Evolutionary conservation across 2,113 vertebrate species (phyloP).

Genomic region (Conger conger): DNA sequence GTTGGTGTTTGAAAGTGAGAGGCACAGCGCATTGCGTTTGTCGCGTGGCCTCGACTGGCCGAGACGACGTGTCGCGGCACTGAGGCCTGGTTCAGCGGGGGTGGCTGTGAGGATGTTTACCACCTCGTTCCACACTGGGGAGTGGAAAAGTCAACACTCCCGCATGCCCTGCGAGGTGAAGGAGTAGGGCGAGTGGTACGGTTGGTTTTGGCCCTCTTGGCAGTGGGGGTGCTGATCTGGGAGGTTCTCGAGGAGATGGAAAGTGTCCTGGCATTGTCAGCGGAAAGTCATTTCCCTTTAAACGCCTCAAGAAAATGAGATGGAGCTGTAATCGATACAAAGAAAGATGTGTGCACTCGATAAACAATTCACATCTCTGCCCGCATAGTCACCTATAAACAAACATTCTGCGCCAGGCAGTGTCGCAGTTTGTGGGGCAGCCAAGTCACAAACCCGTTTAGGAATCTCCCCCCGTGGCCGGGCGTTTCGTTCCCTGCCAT

Average conservation of each 20-base stretch:
- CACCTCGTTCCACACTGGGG: background rate
- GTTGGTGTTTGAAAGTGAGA: background rate
- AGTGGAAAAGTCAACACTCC: background rate
- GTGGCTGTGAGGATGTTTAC: background rate
- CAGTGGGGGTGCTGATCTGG: background rate
- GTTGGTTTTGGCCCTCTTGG: background rate
- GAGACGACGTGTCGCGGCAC: no score
- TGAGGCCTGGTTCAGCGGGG: background rate
- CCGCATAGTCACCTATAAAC: background rate
- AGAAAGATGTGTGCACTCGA: background rate
- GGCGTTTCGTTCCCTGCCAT: no score
- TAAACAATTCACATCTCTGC: background rate
- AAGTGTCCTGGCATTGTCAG: background rate
- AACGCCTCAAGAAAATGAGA: background rate
- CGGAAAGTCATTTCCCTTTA: background rate
- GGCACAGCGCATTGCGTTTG: background rate
- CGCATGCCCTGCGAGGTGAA: background rate
- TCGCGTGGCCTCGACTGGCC: background rate
- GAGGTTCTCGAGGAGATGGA: conserved; percentile 15
- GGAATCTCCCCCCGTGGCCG: no score
- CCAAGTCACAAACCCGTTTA: no score
- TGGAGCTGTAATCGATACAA: background rate
- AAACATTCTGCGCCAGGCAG: background rate
- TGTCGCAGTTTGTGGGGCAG: no score
- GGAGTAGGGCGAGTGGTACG: background rate